Evolutionary conservation across 2,888 invertebrate genomes (phyloP), one percentile per base, ranked within the genome.

Genomic region (Dryococelus australis): DNA sequence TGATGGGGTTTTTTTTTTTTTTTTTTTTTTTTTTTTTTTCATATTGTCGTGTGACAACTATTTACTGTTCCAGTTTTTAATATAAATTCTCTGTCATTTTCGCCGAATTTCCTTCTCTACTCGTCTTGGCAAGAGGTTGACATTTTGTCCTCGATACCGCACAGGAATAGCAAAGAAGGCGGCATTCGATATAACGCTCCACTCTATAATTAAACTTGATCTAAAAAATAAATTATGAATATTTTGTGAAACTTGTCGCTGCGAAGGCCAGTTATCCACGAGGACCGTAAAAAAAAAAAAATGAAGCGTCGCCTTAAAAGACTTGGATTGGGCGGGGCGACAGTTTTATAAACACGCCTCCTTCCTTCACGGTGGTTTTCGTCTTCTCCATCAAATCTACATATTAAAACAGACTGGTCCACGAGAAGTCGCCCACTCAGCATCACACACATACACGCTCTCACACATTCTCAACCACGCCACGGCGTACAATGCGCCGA

Each of bases 281-380:
- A 20, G n/a, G 65, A 24, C 16, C 24, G n/a, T 65, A 24, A 65
- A 65, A 65, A 65, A 65, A n/a, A n/a, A n/a, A 65, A 65, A 65
- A 24, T 65, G 65, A 65, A 65, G 6, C n/a, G n/a, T 65, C 10
- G n/a, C 65, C 65, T 65, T 65, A 65, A 47, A 65, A 65, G 65
- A 65, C 65, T 65, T 65, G 10, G 65, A 9, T 24, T 65, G 65
- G 65, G 47, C 1, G 65, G 20, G 65, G 65, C 65, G 65, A 65
- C 65, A 65, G 65, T 65, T 65, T n/a, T 6, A n/a, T 65, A 65
- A n/a, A n/a, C 65, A 65, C 65, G 65, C 65, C 65, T 65, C 65
- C 65, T 65, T 2, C 65, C 65, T 65, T 65, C 65, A 65, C 65
- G 65, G 65, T 65, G 65, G 6, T 65, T 65, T 65, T 65, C 65